Evolutionary conservation across 1,140 invertebrate species (phyloP), one percentile per base, ranked within the genome.

Genomic region (Drosophila jambulina): DNA sequence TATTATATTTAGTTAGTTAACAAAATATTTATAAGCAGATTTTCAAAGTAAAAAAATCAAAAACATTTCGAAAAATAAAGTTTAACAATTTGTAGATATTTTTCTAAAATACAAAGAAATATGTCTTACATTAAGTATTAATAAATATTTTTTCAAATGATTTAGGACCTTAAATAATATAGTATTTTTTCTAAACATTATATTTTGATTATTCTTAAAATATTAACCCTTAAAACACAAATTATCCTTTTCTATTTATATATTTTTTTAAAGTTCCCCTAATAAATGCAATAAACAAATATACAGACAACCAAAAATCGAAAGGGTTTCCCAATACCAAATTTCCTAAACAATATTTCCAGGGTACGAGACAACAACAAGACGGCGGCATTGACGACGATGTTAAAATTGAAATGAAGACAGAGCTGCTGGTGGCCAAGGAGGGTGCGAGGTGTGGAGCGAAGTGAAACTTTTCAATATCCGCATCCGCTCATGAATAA

Each of bases 401-500:
- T 68, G 71, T 72, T 75, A 78, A 87, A 87, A 87, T 87, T 88
- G 80, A 88, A 87, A 83, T 84, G 80, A 83, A 87, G 80, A 87
- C 80, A 88, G 83, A 23, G 82, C 70, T 67, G 59, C 9, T 46
- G 72, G 60, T 27, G 27, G 42, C 48, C n/a, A 17, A 19, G 19
- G 17, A 19, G 36, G 27, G 45, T 19, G 42, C 32, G 17, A 29
- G n/a, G 43, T 61, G 68, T 34, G 67, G 71, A 45, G 56, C 84
- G 75, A 78, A 84, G 80, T 84, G 85, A 90, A 88, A 88, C 85
- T 88, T 88, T 88, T 88, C 84, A 88, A 88, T 88, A 88, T 88
- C 84, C 84, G 84, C 84, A 88, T 88, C 85, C 84, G 84, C 84
- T 88, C 84, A 88, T 88, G 85, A 88, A 88, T 88, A 88, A 88